Percentiles rank a stretch among this genome's conserved stretches.
Conservation (phyloP, 1,140 invertebrate genomes). For the Aphidius gifuensis region DNA sequence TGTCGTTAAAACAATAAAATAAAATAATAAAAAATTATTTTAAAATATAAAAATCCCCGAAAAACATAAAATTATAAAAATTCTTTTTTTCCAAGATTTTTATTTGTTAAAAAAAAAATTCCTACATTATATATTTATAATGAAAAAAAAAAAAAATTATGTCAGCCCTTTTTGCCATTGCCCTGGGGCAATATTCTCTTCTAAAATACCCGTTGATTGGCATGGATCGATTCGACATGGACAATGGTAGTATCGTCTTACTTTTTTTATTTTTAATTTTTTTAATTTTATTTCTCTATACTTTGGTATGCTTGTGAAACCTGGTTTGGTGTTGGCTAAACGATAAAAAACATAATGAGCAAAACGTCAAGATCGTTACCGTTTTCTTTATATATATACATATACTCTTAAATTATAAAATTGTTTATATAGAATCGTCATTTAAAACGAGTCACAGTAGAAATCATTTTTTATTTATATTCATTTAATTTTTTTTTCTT, state of each 20-base stretch:
- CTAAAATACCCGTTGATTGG: conserved; percentile 25
- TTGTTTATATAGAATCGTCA: no score
- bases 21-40: no score
- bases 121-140: no score
- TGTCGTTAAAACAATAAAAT: no score
- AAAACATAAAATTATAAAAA: no score
- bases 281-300: no score
- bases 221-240: conserved; percentile 24
- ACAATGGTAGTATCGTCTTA: conserved; percentile 14
- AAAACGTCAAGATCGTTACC: conserved; percentile 21
- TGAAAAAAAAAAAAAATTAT: conserved; percentile 1
- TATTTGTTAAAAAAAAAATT: no score
- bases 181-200: conserved; percentile 3
- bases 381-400: conserved; percentile 5
- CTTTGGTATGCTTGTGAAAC: background rate
- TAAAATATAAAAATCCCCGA: no score
- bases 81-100: no score
- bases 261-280: no score
- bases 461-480: background rate
- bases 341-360: conserved; percentile 25
- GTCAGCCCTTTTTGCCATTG: background rate
- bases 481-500: no score
- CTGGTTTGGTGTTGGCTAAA: conserved; percentile 21
- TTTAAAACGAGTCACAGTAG: no score
- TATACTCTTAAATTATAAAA: background rate